Percentiles rank a stretch among this genome's conserved stretches.
phyloP scores from a whole-genome alignment of 1,140 invertebrate species.

The Phymorhynchus buccinoides region DNA sequence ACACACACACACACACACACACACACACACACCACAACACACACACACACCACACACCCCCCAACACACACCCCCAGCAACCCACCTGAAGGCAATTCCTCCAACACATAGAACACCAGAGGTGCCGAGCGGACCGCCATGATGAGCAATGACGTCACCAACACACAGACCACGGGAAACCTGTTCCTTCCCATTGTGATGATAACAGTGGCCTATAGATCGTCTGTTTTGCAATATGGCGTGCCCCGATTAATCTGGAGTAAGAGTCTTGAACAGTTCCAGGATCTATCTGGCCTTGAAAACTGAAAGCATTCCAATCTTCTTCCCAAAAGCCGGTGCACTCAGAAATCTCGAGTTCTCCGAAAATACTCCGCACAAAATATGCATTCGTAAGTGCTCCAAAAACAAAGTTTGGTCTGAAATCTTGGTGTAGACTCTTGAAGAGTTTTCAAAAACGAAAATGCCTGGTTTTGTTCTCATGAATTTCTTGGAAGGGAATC shows the following conservation, averaged over 20 bases:
- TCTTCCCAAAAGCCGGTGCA: not conserved
- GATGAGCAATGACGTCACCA: not conserved
- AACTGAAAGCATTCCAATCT: not conserved
- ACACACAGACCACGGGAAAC: not conserved
- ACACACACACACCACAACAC: not conserved
- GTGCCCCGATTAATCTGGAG: no score
- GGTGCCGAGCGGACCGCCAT: not conserved
- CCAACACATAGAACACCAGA: constrained; percentile 16
- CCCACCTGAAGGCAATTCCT: constrained; percentile 17
- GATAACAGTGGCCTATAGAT: not conserved
- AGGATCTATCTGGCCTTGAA: not conserved
- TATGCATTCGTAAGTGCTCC: no score
- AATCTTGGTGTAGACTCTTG: no score
- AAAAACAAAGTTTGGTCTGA: no score
- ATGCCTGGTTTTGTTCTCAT: no score
- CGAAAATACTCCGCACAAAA: no score
- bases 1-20: not conserved
- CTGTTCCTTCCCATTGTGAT: not conserved
- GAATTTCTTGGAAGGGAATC: no score
- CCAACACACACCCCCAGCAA: not conserved
- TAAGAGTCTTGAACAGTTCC: no score
- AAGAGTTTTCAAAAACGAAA: no score
- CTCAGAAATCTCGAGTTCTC: not conserved
- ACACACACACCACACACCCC: not conserved
- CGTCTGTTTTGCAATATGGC: not conserved